A percentile compares a stretch with the other conserved stretches of the same genome.
phyloP scores from a whole-genome alignment of 2,888 invertebrate genomes.

The Clunio marinus region DNA sequence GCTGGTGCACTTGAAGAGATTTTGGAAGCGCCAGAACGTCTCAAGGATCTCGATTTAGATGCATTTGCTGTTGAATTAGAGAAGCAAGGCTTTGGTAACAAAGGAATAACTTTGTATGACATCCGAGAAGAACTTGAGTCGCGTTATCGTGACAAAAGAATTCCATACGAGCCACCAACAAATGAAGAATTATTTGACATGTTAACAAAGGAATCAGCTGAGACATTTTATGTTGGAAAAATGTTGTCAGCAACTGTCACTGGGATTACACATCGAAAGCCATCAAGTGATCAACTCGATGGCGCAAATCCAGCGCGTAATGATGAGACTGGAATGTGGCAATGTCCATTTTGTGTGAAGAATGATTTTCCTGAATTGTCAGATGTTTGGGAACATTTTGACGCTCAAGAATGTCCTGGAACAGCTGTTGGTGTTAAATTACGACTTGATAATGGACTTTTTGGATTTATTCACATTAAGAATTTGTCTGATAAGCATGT shows the following conservation, averaged over 20 bases:
- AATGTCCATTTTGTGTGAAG: constrained; percentile 94
- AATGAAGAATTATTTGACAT: constrained; percentile 90
- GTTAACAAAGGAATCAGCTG: constrained; percentile 92
- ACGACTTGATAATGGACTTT: constrained; percentile 85
- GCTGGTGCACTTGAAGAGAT: constrained; percentile 97
- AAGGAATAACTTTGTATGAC: constrained; percentile 93
- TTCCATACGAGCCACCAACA: constrained; percentile 70
- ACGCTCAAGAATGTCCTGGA: constrained; percentile 92
- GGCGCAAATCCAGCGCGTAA: constrained; percentile 93
- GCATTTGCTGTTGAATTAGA: constrained; percentile 97
- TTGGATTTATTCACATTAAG: constrained; percentile 89
- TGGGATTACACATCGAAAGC: constrained; percentile 81
- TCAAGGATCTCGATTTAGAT: constrained; percentile 94
- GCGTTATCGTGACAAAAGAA: constrained; percentile 85
- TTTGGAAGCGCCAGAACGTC: constrained; percentile 85
- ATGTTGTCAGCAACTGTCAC: constrained; percentile 76
- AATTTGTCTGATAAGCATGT: constrained; percentile 92
- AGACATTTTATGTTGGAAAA: constrained; percentile 85
- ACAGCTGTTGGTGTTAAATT: constrained; percentile 89
- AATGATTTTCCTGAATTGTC: constrained; percentile 94
- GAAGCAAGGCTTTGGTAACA: constrained; percentile 82
- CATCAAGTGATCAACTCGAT: constrained; percentile 88
- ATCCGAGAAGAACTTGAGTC: constrained; percentile 93
- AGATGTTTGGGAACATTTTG: constrained; percentile 98
- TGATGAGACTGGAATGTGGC: constrained; percentile 92